Percentiles rank a stretch among this genome's conserved stretches.
Conservation (phyloP, 37 sponge, comb jelly and placozoan species). For the Cladorhizidae sp. region DNA sequence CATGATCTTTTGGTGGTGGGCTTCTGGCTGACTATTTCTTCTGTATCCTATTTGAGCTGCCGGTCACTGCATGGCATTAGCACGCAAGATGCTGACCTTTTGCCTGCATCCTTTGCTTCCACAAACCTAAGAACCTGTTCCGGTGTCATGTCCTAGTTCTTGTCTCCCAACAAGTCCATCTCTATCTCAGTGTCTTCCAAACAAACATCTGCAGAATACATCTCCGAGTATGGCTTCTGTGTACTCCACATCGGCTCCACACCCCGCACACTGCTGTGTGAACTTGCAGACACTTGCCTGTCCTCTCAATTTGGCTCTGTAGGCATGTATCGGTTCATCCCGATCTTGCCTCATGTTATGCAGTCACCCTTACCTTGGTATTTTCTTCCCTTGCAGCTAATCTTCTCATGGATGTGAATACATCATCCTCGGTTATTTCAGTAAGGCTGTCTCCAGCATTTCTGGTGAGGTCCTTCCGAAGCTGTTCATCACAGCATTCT, state of each 20-base stretch:
- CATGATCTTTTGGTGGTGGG: too few relatives aligned
- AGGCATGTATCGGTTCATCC: slow-evolving; percentile 44
- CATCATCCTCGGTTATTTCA: slow-evolving; percentile 10
- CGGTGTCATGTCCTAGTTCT: too few relatives aligned
- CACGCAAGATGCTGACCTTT: too few relatives aligned
- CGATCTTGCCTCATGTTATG: slow-evolving; percentile 54
- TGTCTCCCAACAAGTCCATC: too few relatives aligned
- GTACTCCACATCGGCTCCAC: slow-evolving; percentile 40
- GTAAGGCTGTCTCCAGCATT: slow-evolving; percentile 32
- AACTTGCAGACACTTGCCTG: slow-evolving; percentile 42
- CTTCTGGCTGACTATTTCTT: too few relatives aligned
- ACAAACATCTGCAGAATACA: too few relatives aligned
- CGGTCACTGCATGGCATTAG: too few relatives aligned
- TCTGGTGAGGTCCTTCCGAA: slow-evolving; percentile 50
- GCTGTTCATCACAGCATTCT: slow-evolving; percentile 52
- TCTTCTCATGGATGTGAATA: slow-evolving; percentile 21
- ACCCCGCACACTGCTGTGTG: slow-evolving; percentile 14
- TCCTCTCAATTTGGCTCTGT: slow-evolving; percentile 32
- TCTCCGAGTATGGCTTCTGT: too few relatives aligned
- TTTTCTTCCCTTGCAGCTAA: slow-evolving; percentile 40
- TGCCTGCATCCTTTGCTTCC: too few relatives aligned
- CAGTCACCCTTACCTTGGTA: slow-evolving; percentile 20
- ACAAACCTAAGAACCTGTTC: too few relatives aligned
- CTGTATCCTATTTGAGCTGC: too few relatives aligned
- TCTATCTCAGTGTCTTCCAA: too few relatives aligned